Percentiles rank a stretch among this genome's conserved stretches.
phyloP scores from a whole-genome alignment of 2,888 invertebrate genomes.

The Euproctis similis region DNA sequence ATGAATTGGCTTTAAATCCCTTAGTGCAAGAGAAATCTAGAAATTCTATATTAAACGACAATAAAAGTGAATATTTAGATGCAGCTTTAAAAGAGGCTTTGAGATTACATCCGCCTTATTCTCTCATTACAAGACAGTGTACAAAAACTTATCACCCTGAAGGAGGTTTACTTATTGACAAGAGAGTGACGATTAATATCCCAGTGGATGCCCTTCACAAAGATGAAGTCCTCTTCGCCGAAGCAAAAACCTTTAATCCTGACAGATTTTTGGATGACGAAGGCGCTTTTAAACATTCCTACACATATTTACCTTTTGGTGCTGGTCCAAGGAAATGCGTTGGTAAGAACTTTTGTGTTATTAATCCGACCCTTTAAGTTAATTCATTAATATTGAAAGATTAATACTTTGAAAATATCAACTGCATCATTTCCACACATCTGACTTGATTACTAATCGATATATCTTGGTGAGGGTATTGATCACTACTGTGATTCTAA shows the following conservation, averaged over 20 bases:
- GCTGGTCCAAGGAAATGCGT: constrained; percentile 63
- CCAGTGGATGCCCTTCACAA: constrained; percentile 56
- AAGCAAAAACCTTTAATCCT: constrained; percentile 49
- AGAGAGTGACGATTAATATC: constrained; percentile 48
- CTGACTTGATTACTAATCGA: too few relatives aligned
- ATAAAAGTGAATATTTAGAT: constrained; percentile 45
- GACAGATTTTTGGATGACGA: constrained; percentile 49
- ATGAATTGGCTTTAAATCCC: constrained; percentile 48
- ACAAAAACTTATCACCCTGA: constrained; percentile 52
- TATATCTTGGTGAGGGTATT: too few relatives aligned
- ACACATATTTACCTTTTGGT: constrained; percentile 58
- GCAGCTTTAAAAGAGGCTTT: constrained; percentile 55
- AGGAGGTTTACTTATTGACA: constrained; percentile 48
- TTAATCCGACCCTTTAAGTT: too few relatives aligned
- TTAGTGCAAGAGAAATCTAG: constrained; percentile 46
- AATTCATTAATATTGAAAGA: too few relatives aligned
- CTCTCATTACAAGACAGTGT: constrained; percentile 54
- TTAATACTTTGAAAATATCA: too few relatives aligned
- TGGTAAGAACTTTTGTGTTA: constrained; percentile 48
- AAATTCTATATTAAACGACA: constrained; percentile 29
- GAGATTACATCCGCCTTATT: constrained; percentile 57
- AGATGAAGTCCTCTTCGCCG: constrained; percentile 45
- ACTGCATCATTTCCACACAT: too few relatives aligned
- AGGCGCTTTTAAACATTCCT: constrained; percentile 31
- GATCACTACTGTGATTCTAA: too few relatives aligned